phyloP scores from a whole-genome alignment of 2,888 invertebrate species.

The Phaonia tiefii region DNA sequence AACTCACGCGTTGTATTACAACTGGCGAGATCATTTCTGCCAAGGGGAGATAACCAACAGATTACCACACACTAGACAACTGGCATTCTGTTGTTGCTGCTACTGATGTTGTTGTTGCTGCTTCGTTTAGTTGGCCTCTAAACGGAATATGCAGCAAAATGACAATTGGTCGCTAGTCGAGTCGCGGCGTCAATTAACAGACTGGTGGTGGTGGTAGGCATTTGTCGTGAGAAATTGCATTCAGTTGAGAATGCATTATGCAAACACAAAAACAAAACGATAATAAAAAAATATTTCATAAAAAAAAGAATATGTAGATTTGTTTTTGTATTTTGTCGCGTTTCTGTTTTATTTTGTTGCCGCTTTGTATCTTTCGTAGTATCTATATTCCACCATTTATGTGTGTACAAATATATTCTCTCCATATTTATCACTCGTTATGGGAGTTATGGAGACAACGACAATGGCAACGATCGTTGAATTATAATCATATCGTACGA shows the following conservation, averaged over 20 bases:
- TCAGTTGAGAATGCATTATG: not conserved
- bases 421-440: slow-evolving; percentile 50
- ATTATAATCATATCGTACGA: slow-evolving; percentile 48
- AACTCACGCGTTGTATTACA: slow-evolving; percentile 63
- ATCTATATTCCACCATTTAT: not conserved
- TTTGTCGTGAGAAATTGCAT: not conserved
- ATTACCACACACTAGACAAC: slow-evolving; percentile 5
- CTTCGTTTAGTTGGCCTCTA: not conserved
- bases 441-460: slow-evolving; percentile 61
- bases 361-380: slow-evolving; percentile 4
- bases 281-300: not conserved
- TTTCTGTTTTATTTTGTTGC: not conserved
- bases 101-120: not conserved
- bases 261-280: not conserved
- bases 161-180: slow-evolving; percentile 7
- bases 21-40: slow-evolving; percentile 49
- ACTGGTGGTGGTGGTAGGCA: slow-evolving; percentile 3
- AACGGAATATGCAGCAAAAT: slow-evolving; percentile 1
- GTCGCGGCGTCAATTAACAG: too few species aligned
- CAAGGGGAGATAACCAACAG: slow-evolving; percentile 12
- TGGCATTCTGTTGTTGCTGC: not conserved
- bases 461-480: slow-evolving; percentile 56
- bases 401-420: slow-evolving; percentile 10
- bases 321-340: not conserved
- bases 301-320: slow-evolving; percentile 2